phyloP scores from a whole-genome alignment of 2,113 vertebrate species.

The Paracanthobrama guichenoti region DNA sequence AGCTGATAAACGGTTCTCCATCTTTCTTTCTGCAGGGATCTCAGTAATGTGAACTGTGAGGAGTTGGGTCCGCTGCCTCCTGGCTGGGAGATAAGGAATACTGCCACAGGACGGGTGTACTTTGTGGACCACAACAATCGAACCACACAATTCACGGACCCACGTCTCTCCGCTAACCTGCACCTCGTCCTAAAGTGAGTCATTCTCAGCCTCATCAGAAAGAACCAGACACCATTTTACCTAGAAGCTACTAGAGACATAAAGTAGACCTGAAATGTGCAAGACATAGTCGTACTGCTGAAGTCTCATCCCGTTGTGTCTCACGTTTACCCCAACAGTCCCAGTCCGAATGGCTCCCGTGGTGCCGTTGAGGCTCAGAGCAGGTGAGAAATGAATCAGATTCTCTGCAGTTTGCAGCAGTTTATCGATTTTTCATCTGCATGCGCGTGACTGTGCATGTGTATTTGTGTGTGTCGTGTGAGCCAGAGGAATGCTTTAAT shows the following conservation, averaged over 20 bases:
- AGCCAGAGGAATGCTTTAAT: slow-evolving; percentile 60
- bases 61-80: slow-evolving; percentile 96
- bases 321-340: slow-evolving; percentile 59
- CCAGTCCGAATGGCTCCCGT: slow-evolving; percentile 75
- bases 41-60: slow-evolving; percentile 99
- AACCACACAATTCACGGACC: slow-evolving; percentile 98
- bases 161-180: slow-evolving; percentile 95
- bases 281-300: not conserved
- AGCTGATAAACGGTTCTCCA: slow-evolving; percentile 9
- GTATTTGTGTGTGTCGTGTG: not conserved
- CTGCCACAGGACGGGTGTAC: slow-evolving; percentile 96
- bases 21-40: slow-evolving; percentile 82
- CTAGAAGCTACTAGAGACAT: not conserved
- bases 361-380: slow-evolving; percentile 71
- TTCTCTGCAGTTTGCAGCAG: not conserved
- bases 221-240: not conserved
- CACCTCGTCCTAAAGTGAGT: slow-evolving; percentile 97
- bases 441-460: not conserved
- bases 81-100: slow-evolving; percentile 98
- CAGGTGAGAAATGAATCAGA: slow-evolving; percentile 65
- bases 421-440: not conserved
- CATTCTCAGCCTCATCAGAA: not conserved
- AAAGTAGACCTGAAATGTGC: not conserved
- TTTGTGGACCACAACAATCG: slow-evolving; percentile 99
- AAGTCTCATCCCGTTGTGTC: not conserved